A percentile compares a stretch with the other conserved stretches of the same genome.
These are phyloP conservation scores for Zeuzera pyrina DNA, from an alignment of 2,888 invertebrate species.

Conservation along the genomic window DNA sequence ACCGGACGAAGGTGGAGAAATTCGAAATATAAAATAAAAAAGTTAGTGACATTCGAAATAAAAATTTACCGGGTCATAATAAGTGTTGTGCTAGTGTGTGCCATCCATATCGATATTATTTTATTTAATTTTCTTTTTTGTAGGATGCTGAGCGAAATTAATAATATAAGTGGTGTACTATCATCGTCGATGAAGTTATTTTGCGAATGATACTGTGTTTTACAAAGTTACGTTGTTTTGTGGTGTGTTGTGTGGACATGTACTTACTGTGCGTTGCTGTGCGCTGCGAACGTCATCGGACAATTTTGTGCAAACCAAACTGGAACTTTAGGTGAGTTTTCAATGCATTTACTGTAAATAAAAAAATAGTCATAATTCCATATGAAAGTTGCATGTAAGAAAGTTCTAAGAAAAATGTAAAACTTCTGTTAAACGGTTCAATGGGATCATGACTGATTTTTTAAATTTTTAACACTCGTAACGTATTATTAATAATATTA, in stretches of 20 bases:
- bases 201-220: slow-evolving; percentile 69
- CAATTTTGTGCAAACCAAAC: slow-evolving; percentile 24
- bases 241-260: slow-evolving; percentile 60
- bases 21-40: slow-evolving; percentile 48
- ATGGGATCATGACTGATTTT: too few relatives aligned
- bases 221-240: too few relatives aligned
- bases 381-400: too few relatives aligned
- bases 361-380: not conserved
- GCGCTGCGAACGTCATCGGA: slow-evolving; percentile 37
- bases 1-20: slow-evolving; percentile 67
- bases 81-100: slow-evolving; percentile 59
- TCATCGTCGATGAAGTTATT: slow-evolving; percentile 68
- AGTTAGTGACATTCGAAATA: slow-evolving; percentile 35
- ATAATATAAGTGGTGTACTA: slow-evolving; percentile 71
- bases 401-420: too few relatives aligned
- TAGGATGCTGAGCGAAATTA: slow-evolving; percentile 71
- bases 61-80: slow-evolving; percentile 22
- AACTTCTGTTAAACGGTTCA: too few relatives aligned
- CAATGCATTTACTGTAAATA: slow-evolving; percentile 6
- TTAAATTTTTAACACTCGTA: too few relatives aligned
- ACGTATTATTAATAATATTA: too few relatives aligned
- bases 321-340: slow-evolving; percentile 14
- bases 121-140: slow-evolving; percentile 63
- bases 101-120: slow-evolving; percentile 41
- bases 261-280: slow-evolving; percentile 56